These are phyloP conservation scores for Colius striatus DNA, from an alignment of 2,113 vertebrate genomes.

Conservation along the genomic window DNA sequence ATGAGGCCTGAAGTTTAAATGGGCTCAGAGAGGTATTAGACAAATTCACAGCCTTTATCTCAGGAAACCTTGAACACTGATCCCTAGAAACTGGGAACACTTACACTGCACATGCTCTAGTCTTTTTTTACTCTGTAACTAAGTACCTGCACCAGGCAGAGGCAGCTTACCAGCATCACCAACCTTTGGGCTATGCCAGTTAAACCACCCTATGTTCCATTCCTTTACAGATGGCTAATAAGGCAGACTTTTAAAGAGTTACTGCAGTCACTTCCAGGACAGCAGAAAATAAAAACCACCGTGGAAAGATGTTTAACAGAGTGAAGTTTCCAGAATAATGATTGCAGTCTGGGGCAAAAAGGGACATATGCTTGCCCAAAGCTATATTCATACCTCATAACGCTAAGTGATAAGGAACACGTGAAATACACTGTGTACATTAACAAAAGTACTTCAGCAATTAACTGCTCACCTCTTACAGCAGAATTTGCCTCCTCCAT, in stretches of 20 bases:
- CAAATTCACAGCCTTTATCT: neutral
- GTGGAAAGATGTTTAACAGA: neutral
- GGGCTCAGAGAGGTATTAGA: neutral
- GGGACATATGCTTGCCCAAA: neutral
- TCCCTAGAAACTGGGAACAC: neutral
- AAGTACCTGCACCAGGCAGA: neutral
- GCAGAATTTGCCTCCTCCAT: neutral
- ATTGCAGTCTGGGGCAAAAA: neutral
- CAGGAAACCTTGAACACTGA: neutral
- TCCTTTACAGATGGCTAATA: neutral
- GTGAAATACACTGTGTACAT: neutral
- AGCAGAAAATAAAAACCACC: neutral
- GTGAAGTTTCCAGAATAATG: neutral
- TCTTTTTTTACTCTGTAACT: too few relatives aligned
- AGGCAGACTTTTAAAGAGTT: neutral
- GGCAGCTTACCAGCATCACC: neutral
- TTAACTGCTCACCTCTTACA: neutral
- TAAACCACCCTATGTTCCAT: neutral
- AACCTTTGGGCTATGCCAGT: neutral
- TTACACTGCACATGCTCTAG: neutral
- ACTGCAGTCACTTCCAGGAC: neutral
- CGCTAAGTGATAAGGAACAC: neutral
- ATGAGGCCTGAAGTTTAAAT: neutral
- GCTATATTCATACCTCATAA: neutral
- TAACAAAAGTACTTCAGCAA: constrained; percentile 1